phyloP scores from a whole-genome alignment of 2,888 invertebrate genomes.

The Psylliodes chrysocephalus region DNA sequence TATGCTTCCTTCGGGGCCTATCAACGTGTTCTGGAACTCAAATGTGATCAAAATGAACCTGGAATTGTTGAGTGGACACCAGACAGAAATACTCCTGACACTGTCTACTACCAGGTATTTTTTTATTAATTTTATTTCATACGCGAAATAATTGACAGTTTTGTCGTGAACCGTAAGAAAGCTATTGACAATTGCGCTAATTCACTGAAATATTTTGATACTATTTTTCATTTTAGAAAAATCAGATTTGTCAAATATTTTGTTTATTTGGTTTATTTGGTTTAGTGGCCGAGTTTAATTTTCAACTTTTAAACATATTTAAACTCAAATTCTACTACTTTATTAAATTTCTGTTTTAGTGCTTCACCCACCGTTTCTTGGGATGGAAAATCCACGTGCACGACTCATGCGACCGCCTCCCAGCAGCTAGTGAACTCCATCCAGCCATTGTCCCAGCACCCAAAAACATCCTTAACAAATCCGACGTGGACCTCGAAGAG shows the following conservation, averaged over 20 bases:
- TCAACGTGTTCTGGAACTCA: constrained; percentile 83
- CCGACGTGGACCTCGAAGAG: constrained; percentile 66
- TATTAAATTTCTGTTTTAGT: constrained; percentile 68
- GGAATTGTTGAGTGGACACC: constrained; percentile 90
- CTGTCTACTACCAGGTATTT: constrained; percentile 92
- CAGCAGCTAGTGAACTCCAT: constrained; percentile 68
- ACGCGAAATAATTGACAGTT: too few species aligned
- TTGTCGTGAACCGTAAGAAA: too few species aligned
- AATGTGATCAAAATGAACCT: constrained; percentile 86
- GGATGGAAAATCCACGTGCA: constrained; percentile 96
- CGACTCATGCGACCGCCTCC: constrained; percentile 77
- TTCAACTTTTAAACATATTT: too few species aligned
- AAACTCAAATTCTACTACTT: too few species aligned
- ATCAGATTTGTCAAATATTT: too few species aligned
- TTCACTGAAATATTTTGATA: too few species aligned
- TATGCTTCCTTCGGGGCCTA: constrained; percentile 90
- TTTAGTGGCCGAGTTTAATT: too few species aligned
- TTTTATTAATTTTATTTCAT: too few species aligned
- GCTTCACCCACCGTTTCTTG: constrained; percentile 91
- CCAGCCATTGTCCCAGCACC: constrained; percentile 61
- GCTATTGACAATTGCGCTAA: too few species aligned
- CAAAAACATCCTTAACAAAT: constrained; percentile 54
- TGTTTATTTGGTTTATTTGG: too few species aligned
- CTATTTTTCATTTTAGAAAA: too few species aligned
- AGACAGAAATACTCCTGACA: constrained; percentile 85